Conservation (phyloP, 1,140 invertebrate species). For the Conopomorpha cramerella region DNA sequence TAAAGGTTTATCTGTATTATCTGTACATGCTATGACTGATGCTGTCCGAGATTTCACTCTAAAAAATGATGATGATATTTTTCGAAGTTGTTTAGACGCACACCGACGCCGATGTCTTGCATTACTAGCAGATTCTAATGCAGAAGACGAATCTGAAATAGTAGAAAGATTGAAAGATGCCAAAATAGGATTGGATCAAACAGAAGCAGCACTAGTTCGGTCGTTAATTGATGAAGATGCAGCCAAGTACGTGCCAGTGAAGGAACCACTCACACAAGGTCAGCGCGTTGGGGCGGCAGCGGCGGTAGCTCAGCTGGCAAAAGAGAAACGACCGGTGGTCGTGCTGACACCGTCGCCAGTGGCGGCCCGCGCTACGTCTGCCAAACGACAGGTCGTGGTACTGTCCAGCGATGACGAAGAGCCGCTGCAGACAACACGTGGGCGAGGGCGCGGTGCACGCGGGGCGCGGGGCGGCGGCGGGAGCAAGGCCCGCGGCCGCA, state of each 20-base stretch:
- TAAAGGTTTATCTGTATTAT: not conserved
- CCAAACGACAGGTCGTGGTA: too few relatives aligned
- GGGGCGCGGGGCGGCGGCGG: not conserved
- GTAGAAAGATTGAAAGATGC: not conserved
- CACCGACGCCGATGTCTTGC: not conserved
- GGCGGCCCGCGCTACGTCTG: slow-evolving; percentile 24
- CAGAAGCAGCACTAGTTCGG: not conserved
- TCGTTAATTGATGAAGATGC: not conserved
- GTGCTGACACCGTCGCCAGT: too few relatives aligned
- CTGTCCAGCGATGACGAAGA: slow-evolving; percentile 3
- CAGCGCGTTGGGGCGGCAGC: slow-evolving; percentile 1
- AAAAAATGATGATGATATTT: not conserved
- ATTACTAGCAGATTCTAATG: not conserved
- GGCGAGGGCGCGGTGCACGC: slow-evolving; percentile 5
- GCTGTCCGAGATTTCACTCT: not conserved
- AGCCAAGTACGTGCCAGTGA: not conserved
- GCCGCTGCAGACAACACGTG: slow-evolving; percentile 5
- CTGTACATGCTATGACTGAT: not conserved
- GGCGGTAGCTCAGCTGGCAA: too few relatives aligned
- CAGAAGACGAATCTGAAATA: not conserved
- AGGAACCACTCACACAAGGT: not conserved
- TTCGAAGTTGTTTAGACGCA: not conserved
- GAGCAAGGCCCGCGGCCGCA: slow-evolving; percentile 5
- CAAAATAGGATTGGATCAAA: not conserved
- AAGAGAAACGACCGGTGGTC: too few relatives aligned